A percentile compares a stretch with the other conserved stretches of the same genome.
These are phyloP conservation scores for Ianthella basta DNA, from an alignment of 37 sponge, comb jelly and placozoan species.

Conservation along the genomic window DNA sequence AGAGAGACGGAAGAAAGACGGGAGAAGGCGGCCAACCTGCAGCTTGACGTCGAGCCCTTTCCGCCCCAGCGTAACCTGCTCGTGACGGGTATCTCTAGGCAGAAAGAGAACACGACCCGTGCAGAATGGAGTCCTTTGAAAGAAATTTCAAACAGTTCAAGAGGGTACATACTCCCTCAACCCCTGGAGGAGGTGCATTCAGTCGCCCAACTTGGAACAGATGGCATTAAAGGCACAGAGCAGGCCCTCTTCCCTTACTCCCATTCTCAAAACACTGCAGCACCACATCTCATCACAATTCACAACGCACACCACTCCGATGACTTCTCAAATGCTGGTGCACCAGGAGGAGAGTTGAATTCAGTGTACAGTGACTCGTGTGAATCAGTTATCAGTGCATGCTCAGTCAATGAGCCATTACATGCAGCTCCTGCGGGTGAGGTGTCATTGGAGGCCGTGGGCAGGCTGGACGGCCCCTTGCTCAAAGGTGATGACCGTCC, in stretches of 20 bases:
- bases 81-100: no score
- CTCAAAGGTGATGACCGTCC: slow-evolving; percentile 47
- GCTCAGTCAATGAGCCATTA: neutral
- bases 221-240: neutral
- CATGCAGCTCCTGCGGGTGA: neutral
- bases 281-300: no score
- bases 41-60: slow-evolving; percentile 58
- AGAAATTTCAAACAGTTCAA: no score
- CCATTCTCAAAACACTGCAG: no score
- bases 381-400: neutral
- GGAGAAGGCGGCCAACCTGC: neutral
- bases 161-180: neutral
- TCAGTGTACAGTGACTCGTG: slow-evolving; percentile 7
- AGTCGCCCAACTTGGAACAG: neutral
- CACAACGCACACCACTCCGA: no score
- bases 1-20: neutral
- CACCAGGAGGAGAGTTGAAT: neutral
- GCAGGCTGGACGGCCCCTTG: no score
- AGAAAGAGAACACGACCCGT: neutral
- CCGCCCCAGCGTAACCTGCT: slow-evolving; percentile 66
- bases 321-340: no score
- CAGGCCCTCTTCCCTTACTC: no score
- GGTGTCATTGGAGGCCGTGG: no score
- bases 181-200: neutral
- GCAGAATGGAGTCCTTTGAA: neutral